Percentiles rank a stretch among this genome's conserved stretches.
Conservation (phyloP, 2,888 invertebrate genomes). For the Caenorhabditis macrosperma region DNA sequence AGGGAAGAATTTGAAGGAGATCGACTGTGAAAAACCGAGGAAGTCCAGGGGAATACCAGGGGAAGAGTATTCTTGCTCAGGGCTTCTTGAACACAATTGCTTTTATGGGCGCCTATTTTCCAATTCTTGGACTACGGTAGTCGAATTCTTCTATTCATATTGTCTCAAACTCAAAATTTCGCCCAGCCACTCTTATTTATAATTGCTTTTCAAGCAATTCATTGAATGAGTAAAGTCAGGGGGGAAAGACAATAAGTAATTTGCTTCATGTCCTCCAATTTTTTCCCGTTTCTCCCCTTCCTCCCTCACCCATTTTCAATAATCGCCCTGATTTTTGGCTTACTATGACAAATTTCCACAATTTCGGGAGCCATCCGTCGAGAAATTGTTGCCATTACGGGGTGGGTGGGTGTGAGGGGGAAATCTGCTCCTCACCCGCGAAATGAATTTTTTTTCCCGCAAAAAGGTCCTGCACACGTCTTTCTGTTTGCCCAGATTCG, state of each 20-base stretch:
- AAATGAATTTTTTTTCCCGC: conserved; percentile 31
- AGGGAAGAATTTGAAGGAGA: conserved; percentile 13
- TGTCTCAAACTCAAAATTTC: conserved; percentile 29
- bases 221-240: conserved; percentile 48
- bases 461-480: neutral
- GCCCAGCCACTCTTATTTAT: conserved; percentile 24
- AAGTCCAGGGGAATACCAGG: conserved; percentile 8
- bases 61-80: neutral
- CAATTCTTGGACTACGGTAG: conserved; percentile 33
- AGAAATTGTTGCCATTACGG: conserved; percentile 42
- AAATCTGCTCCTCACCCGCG: neutral
- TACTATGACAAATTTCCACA: neutral
- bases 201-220: conserved; percentile 55
- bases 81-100: neutral
- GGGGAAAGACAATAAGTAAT: conserved; percentile 52
- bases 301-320: too few relatives aligned
- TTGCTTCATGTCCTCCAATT: conserved; percentile 15
- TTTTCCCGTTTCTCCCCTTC: conserved; percentile 24
- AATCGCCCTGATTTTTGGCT: conserved; percentile 23
- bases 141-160: conserved; percentile 24
- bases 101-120: too few relatives aligned
- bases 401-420: neutral
- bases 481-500: conserved; percentile 58
- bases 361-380: conserved; percentile 1
- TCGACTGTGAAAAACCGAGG: conserved; percentile 26